Evolutionary conservation across 2,888 invertebrate species (phyloP).

Genomic region (Galerucella pusilla): DNA sequence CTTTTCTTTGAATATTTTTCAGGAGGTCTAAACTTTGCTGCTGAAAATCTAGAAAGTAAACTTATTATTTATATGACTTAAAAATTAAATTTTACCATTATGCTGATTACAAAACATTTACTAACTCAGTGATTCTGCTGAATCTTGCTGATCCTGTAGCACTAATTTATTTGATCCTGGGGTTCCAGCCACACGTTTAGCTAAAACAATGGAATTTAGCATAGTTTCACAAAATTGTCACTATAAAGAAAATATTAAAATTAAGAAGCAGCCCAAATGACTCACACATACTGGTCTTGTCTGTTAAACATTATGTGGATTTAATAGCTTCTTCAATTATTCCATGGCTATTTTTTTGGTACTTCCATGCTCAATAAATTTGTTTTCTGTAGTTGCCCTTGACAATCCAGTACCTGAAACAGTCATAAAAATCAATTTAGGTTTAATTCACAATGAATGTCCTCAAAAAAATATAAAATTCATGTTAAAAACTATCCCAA

Average conservation of each 20-base stretch:
- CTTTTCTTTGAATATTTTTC: too few relatives aligned
- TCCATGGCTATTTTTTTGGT: background rate
- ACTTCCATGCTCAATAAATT: background rate
- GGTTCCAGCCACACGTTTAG: background rate
- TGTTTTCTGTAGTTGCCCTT: background rate
- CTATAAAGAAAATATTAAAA: background rate
- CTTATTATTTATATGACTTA: too few relatives aligned
- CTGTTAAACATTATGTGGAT: background rate
- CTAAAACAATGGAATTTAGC: slow-evolving; percentile 4
- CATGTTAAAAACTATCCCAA: too few relatives aligned
- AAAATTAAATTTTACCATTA: too few relatives aligned
- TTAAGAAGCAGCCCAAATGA: background rate
- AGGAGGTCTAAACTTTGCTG: too few relatives aligned
- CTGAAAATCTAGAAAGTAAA: too few relatives aligned
- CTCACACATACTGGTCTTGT: background rate
- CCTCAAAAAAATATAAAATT: background rate
- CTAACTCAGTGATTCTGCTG: background rate
- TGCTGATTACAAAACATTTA: too few relatives aligned
- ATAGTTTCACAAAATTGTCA: slow-evolving; percentile 4
- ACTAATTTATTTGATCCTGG: background rate
- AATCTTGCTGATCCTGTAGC: background rate
- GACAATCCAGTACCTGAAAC: background rate
- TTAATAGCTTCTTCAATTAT: slow-evolving; percentile 1
- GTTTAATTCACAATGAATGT: background rate
- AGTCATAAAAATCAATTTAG: background rate